phyloP scores from a whole-genome alignment of 2,113 vertebrate genomes.

The Tyrannus savana region DNA sequence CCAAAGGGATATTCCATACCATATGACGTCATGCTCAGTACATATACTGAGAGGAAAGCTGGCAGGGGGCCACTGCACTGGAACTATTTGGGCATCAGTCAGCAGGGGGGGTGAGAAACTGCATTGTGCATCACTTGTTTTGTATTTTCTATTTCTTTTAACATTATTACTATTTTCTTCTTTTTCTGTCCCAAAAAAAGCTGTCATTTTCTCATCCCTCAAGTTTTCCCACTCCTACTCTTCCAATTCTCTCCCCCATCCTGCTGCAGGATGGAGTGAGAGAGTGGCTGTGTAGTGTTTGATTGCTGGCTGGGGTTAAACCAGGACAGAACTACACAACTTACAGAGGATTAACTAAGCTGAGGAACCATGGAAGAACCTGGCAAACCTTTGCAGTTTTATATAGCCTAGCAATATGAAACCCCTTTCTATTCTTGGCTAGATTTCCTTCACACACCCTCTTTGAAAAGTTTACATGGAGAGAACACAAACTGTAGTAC shows the following conservation, averaged over 20 bases:
- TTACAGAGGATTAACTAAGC: neutral
- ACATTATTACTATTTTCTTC: neutral
- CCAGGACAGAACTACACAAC: neutral
- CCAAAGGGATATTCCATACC: neutral
- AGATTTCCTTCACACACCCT: neutral
- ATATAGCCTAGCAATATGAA: conserved; percentile 34
- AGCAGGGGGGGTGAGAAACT: neutral
- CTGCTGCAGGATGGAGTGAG: neutral
- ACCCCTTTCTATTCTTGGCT: conserved; percentile 36
- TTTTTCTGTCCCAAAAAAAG: neutral
- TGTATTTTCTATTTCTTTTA: neutral
- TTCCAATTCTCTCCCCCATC: neutral
- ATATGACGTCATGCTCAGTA: neutral
- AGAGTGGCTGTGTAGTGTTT: neutral
- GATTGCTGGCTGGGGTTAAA: neutral
- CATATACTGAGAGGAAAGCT: neutral
- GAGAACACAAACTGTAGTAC: neutral
- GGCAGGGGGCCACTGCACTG: neutral
- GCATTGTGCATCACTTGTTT: neutral
- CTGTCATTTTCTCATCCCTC: neutral
- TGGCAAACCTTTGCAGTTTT: conserved; percentile 7
- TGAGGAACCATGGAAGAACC: neutral
- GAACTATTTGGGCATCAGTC: accelerated
- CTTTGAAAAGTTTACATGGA: neutral
- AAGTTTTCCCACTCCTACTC: neutral